Base-by-base conservation (phyloP, 2,888 invertebrate genomes). In the Eubasilissa splendida region DNA sequence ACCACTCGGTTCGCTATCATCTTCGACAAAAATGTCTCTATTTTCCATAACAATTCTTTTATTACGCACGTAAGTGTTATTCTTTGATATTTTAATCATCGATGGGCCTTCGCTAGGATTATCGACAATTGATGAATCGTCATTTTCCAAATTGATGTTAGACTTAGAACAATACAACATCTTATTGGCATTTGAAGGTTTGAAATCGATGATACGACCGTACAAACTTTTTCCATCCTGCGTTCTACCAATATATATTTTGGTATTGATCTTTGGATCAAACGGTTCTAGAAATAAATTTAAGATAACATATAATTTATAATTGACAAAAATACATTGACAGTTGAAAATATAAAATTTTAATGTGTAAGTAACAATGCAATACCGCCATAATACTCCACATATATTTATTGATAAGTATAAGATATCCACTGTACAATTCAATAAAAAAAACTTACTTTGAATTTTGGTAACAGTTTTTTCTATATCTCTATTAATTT, bases 201-300 rank as follows among this genome's bases (percentile, higher is more conserved):
- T 78, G 52, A 60, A 33, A 4, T 60, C 66, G 4, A 80, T 58
- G 22, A 80, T 66, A 14, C 73, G 77, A 11, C 80, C 80, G 54
- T 77, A 77, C 2, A 80, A 60, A 8, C 65, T 65, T 31, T 77
- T 77, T 0, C 80, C 80, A 11, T 80, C 77, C 9, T 50, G 65
- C 7, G 80, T 77, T 22, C 65, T 50, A 14, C 77, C 80, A 11
- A 80, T 80, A 33, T 73, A 77, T 31, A 80, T 80, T 59, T 77
- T 77, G n/a, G 42, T 33, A 11, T 80, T 70, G 0, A 70, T 11
- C 31, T 70, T 70, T 11, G 70, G 33, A 12, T 14, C 14, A 11
- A 22, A 14, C 9, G 8, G 53, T 11, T 4, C 70, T 70, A 53
- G 12, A 31, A 70, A 70, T 58, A 58, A 58, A 11, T 11, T n/a